phyloP scores from a whole-genome alignment of 1,140 invertebrate species.

The Hestina assimilis region DNA sequence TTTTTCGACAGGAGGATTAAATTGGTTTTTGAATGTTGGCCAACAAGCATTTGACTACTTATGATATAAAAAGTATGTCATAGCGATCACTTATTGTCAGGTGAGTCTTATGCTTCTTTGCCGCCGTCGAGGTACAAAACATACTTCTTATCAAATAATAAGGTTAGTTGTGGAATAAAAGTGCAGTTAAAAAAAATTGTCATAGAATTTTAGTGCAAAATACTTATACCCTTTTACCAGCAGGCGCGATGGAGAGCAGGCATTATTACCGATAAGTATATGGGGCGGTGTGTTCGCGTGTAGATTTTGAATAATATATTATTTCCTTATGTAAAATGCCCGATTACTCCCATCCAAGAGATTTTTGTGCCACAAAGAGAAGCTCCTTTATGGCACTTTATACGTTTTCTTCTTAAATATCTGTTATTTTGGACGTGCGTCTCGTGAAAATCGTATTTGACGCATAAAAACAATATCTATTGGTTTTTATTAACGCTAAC shows the following conservation, averaged over 20 bases:
- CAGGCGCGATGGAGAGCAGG: constrained; percentile 38
- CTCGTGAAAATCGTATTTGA: constrained; percentile 30
- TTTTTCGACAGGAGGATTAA: too few species aligned
- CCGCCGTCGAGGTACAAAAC: too few species aligned
- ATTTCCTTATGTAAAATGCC: constrained; percentile 76
- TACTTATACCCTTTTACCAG: constrained; percentile 20
- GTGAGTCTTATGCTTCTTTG: too few species aligned
- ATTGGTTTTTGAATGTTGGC: too few species aligned
- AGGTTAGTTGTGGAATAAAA: too few species aligned
- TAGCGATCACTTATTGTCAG: too few species aligned
- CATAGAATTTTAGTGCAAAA: constrained; percentile 6
- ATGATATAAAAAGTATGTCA: too few species aligned
- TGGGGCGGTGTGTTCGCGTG: constrained; percentile 60
- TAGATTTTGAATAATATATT: constrained; percentile 77
- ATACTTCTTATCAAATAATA: too few species aligned
- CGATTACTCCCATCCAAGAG: constrained; percentile 69
- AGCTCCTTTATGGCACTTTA: constrained; percentile 70
- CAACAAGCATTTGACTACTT: too few species aligned
- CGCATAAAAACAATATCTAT: not conserved
- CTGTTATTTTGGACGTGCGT: constrained; percentile 40
- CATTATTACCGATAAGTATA: constrained; percentile 74
- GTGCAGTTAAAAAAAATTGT: not conserved
- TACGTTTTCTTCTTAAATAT: constrained; percentile 68
- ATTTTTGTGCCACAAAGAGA: constrained; percentile 65
- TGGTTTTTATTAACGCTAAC: not conserved